A percentile compares a stretch with the other conserved stretches of the same genome.
Conservation (phyloP, 2,113 vertebrate genomes). For the Rhagologus leucostigma region DNA sequence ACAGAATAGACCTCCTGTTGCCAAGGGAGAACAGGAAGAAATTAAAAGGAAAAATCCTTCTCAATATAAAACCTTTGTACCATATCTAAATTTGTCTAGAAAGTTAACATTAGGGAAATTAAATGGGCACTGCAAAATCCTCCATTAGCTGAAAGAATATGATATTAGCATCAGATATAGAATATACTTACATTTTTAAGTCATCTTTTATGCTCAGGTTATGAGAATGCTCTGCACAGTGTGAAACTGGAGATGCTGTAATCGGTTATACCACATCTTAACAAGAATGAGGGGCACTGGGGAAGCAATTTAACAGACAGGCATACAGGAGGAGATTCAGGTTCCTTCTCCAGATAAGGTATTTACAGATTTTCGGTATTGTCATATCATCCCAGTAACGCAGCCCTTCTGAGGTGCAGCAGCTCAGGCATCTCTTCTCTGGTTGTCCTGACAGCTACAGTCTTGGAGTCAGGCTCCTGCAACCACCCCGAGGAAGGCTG, state of each 20-base stretch:
- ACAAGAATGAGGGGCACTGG: background rate
- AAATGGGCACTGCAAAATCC: background rate
- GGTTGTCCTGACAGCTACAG: background rate
- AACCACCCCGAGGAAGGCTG: background rate
- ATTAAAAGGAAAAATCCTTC: background rate
- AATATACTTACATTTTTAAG: conserved; percentile 38
- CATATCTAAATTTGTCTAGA: background rate
- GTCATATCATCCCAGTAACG: rapidly evolving
- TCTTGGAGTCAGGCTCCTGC: background rate
- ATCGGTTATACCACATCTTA: background rate
- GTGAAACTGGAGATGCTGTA: background rate
- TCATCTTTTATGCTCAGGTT: background rate
- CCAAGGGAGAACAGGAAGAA: background rate
- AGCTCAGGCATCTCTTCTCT: background rate
- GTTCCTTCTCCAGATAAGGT: background rate
- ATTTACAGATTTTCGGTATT: background rate
- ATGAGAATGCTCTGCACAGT: background rate
- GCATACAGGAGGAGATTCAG: background rate
- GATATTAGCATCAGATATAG: background rate
- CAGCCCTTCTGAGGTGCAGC: background rate
- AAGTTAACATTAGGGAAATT: conserved; percentile 4
- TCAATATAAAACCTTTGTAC: background rate
- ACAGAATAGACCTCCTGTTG: background rate
- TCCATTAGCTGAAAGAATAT: conserved; percentile 28
- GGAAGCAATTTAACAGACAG: background rate